A percentile compares a stretch with the other conserved stretches of the same genome.
These are phyloP conservation scores for Cryptocephalus primarius DNA, from an alignment of 2,888 invertebrate genomes.

Conservation along the genomic window DNA sequence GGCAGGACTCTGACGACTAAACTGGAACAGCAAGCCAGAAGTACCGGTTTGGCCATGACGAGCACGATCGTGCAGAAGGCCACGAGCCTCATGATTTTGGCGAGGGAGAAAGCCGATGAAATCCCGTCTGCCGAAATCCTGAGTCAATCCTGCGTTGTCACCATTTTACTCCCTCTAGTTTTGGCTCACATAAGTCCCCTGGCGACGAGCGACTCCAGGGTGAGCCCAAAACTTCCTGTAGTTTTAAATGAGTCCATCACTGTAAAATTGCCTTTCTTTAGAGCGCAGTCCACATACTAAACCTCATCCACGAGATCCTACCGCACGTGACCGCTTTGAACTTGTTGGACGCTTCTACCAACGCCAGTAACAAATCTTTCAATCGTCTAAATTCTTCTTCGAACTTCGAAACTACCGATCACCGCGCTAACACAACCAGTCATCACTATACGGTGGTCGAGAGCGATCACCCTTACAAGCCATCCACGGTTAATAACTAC, in stretches of 20 bases:
- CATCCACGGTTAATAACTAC: slow-evolving; percentile 74
- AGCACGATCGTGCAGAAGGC: slow-evolving; percentile 67
- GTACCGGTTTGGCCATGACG: slow-evolving; percentile 64
- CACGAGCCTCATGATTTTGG: slow-evolving; percentile 63
- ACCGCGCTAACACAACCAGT: slow-evolving; percentile 52
- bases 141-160: slow-evolving; percentile 51
- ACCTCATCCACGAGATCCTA: slow-evolving; percentile 75
- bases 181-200: slow-evolving; percentile 78
- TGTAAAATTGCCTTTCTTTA: slow-evolving; percentile 30
- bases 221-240: slow-evolving; percentile 33
- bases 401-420: slow-evolving; percentile 23
- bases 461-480: slow-evolving; percentile 94
- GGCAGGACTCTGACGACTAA: slow-evolving; percentile 30
- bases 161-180: slow-evolving; percentile 70
- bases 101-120: slow-evolving; percentile 60
- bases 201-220: slow-evolving; percentile 72
- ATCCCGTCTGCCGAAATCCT: slow-evolving; percentile 44
- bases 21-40: slow-evolving; percentile 47
- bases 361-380: slow-evolving; percentile 22
- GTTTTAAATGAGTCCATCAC: no score
- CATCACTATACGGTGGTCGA: slow-evolving; percentile 87
- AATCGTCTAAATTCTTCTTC: slow-evolving; percentile 20
- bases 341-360: slow-evolving; percentile 39
- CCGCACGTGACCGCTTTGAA: slow-evolving; percentile 84
- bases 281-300: slow-evolving; percentile 78